Conservation (phyloP, 2,113 vertebrate species). For the Cryptotis parvus region DNA sequence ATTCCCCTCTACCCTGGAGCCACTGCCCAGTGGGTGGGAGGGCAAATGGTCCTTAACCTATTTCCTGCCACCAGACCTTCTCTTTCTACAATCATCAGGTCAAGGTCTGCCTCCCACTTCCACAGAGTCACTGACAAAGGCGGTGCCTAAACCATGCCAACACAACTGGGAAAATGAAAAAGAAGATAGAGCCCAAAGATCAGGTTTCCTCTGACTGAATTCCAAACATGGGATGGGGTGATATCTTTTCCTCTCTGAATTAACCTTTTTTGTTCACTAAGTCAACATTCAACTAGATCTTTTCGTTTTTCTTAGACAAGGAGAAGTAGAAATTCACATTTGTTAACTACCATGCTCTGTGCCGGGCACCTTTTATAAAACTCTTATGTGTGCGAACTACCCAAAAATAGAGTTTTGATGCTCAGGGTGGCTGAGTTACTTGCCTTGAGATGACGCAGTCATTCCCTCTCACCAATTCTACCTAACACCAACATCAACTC, state of each 20-base stretch:
- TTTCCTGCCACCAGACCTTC: constrained; percentile 6
- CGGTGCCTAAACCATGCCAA: not conserved
- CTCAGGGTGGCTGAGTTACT: constrained; percentile 24
- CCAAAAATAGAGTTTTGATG: not conserved
- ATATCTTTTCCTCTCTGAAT: constrained; percentile 31
- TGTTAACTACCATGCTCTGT: not conserved
- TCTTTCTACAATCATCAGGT: constrained; percentile 25
- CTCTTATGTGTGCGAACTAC: not conserved
- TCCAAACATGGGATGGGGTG: constrained; percentile 32
- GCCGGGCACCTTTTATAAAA: not conserved
- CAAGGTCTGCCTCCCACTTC: not conserved
- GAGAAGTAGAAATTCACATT: not conserved
- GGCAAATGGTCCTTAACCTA: not conserved
- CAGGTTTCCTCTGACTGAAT: constrained; percentile 36
- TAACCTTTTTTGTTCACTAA: constrained; percentile 54
- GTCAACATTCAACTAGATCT: not conserved
- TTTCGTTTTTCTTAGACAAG: constrained; percentile 32
- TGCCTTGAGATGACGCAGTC: not conserved
- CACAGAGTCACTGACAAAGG: not conserved
- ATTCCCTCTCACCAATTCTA: not conserved
- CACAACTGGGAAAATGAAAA: not conserved
- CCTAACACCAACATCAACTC: not conserved
- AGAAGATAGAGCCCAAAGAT: not conserved
- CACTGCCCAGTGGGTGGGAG: constrained; percentile 16
- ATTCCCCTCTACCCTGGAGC: constrained; percentile 46